Evolutionary conservation across 1,140 invertebrate species (phyloP), one percentile per base, ranked within the genome.

Genomic region (Eueides isabella): DNA sequence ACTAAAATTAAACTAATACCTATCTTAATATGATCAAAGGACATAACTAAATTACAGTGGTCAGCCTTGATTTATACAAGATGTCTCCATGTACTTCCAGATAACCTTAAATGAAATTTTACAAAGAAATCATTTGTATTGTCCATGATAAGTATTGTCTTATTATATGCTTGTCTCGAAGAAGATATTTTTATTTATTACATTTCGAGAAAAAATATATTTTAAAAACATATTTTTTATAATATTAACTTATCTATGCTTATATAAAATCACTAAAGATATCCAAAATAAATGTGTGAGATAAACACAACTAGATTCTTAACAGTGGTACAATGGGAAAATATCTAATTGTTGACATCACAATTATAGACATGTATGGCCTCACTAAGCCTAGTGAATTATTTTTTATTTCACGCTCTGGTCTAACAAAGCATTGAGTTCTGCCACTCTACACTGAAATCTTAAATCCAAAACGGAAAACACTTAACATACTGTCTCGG

Each of bases 91-190:
- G 72, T 76, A 76, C 72, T 72, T 71, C 64, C 61, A 76, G 76
- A 80, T 80, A 68, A 78, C 73, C 76, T 80, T 67, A 64, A 23
- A 28, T 55, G 78, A 80, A 75, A 64, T 63, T 67, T 30, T 30
- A 61, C 41, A 72, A 66, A 66, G 44, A 61, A 23, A 55, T 41
- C 48, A 55, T 35, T 72, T 72, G 71, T 62, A 72, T 67, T 19
- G 26, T 31, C 29, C 35, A 38, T 61, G 66, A 80, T 72, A 74
- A 76, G 69, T 66, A 75, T 74, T 30, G 65, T 30, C 69, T 38
- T 35, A 12, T 55, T 55, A 55, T 23, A 55, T 55, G 23, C 23
- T 55, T 55, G 19, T 26, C 48, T 55, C 7, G 9, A 9, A 26
- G 9, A 55, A 55, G 9, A 12, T 26, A 11, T 44, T 55, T 23